These are phyloP conservation scores for Cinara cedri DNA, from an alignment of 2,888 invertebrate species.

Conservation along the genomic window DNA sequence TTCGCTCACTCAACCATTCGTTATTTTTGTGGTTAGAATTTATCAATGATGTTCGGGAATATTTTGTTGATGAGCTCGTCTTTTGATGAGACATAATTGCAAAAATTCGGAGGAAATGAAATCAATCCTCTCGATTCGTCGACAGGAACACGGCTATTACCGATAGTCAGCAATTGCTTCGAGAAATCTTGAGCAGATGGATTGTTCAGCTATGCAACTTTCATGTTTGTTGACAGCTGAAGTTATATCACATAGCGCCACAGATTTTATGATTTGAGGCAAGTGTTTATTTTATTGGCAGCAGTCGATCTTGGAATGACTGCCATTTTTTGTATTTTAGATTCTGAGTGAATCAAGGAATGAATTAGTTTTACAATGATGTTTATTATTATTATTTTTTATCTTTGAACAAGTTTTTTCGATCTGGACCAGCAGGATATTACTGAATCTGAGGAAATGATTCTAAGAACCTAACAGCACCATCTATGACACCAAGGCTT, in stretches of 20 bases:
- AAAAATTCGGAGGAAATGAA: too few relatives aligned
- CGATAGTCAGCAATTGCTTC: background rate
- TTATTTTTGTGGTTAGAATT: constrained; percentile 43
- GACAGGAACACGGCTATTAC: background rate
- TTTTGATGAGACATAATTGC: constrained; percentile 60
- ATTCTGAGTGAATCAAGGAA: too few relatives aligned
- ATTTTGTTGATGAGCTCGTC: constrained; percentile 37
- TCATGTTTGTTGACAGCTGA: background rate
- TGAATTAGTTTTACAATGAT: too few relatives aligned
- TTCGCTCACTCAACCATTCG: constrained; percentile 60
- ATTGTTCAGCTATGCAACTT: background rate
- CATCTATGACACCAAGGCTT: too few relatives aligned
- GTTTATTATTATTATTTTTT: too few relatives aligned
- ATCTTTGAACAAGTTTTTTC: too few relatives aligned
- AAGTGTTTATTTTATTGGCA: constrained; percentile 14
- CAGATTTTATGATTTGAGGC: background rate
- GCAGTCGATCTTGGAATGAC: constrained; percentile 57
- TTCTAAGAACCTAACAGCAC: too few relatives aligned
- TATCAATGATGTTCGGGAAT: constrained; percentile 38
- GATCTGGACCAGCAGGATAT: too few relatives aligned
- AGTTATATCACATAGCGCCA: background rate
- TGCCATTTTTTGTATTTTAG: constrained; percentile 17
- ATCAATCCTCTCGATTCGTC: constrained; percentile 61
- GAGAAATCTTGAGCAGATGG: background rate
- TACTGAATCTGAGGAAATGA: too few relatives aligned